Conservation (phyloP, 2,797 vertebrate species). For the Todus mexicanus region DNA sequence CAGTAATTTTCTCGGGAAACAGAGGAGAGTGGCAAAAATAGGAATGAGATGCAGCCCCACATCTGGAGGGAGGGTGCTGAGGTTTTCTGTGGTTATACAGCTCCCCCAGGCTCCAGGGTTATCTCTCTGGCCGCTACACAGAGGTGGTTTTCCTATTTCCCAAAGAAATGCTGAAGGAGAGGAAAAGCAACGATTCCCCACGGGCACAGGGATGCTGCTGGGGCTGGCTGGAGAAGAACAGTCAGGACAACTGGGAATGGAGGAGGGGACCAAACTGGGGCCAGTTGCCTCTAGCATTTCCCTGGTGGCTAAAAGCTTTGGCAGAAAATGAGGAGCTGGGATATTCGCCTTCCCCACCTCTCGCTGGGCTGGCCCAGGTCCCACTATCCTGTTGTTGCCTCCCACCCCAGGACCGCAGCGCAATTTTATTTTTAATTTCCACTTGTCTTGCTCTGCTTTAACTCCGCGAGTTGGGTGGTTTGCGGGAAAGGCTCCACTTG, state of each 20-base stretch:
- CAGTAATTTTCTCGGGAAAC: not conserved
- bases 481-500: not conserved
- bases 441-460: not conserved
- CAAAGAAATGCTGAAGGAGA: not conserved
- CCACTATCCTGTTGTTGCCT: not conserved
- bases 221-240: not conserved
- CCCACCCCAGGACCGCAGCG: not conserved
- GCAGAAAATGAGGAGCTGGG: not conserved
- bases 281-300: not conserved
- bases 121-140: not conserved
- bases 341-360: not conserved
- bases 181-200: fast-evolving
- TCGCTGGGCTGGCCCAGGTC: not conserved
- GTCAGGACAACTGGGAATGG: not conserved
- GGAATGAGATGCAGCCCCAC: not conserved
- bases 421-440: not conserved
- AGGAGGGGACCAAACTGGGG: not conserved
- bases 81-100: not conserved
- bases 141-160: not conserved
- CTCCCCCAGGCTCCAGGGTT: not conserved
- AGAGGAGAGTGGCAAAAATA: not conserved
- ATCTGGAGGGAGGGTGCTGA: not conserved
- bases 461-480: not conserved
- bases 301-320: not conserved
- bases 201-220: fast-evolving